A percentile compares a stretch with the other conserved stretches of the same genome.
phyloP scores from a whole-genome alignment of 2,888 invertebrate species.

The Eretmocerus hayati region DNA sequence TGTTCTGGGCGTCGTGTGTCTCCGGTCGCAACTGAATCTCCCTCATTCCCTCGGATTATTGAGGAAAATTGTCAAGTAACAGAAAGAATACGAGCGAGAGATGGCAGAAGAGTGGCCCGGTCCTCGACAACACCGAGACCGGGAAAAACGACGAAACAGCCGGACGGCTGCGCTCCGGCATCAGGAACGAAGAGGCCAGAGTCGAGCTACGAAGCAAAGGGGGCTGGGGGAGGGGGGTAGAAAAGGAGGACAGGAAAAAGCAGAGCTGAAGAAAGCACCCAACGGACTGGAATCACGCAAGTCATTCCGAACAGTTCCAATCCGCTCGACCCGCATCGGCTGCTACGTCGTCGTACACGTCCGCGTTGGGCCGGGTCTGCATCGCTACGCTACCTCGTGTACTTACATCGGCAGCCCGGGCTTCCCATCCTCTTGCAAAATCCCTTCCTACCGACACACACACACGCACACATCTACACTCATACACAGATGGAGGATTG shows the following conservation, averaged over 20 bases:
- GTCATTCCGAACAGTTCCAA: slow-evolving; percentile 26
- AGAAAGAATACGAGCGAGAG: slow-evolving; percentile 1
- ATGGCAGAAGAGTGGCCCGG: background rate
- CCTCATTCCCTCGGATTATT: slow-evolving; percentile 27
- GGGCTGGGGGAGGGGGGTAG: background rate
- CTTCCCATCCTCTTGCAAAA: slow-evolving; percentile 26
- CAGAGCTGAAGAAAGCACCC: slow-evolving; percentile 5
- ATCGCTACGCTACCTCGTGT: too few relatives aligned
- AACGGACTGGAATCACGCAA: slow-evolving; percentile 27
- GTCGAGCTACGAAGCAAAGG: background rate
- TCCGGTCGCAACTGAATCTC: slow-evolving; percentile 22
- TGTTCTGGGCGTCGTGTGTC: background rate
- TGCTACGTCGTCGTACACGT: background rate
- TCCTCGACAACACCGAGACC: background rate
- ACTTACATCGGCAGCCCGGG: too few relatives aligned
- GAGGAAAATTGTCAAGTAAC: slow-evolving; percentile 30
- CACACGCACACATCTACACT: background rate
- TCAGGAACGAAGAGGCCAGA: background rate
- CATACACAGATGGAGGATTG: background rate
- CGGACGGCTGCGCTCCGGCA: too few relatives aligned
- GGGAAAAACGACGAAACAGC: too few relatives aligned
- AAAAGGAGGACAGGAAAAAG: background rate
- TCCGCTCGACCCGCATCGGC: background rate
- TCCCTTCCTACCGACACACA: slow-evolving; percentile 14
- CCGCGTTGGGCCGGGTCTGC: background rate